phyloP scores from a whole-genome alignment of 1,140 invertebrate genomes.

The Trissolcus basalis region DNA sequence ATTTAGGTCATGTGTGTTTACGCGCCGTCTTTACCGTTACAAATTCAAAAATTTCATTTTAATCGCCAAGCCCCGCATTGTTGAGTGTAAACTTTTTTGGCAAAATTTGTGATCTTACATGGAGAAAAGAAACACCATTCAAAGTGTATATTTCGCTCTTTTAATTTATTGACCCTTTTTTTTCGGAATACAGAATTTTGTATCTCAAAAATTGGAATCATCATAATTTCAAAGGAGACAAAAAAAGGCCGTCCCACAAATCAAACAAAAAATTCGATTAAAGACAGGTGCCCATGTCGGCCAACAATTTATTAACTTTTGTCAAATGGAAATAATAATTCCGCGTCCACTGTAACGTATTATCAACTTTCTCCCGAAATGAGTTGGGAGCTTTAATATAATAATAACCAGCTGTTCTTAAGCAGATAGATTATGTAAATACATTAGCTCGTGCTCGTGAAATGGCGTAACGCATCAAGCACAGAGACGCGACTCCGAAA shows the following conservation, averaged over 20 bases:
- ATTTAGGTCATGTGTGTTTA: not conserved
- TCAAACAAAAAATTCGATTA: constrained; percentile 1
- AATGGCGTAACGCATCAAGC: constrained; percentile 18
- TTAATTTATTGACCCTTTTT: no score
- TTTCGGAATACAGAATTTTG: no score
- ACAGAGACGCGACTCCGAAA: not conserved
- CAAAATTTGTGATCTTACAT: no score
- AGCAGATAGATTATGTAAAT: constrained; percentile 47
- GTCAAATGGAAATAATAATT: constrained; percentile 31
- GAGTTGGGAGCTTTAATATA: constrained; percentile 17
- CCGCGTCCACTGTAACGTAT: constrained; percentile 28
- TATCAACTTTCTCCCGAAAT: constrained; percentile 33
- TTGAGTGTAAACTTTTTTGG: no score
- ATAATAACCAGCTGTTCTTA: constrained; percentile 44
- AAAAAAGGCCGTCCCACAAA: not conserved
- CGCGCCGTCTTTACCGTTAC: no score
- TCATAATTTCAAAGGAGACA: not conserved
- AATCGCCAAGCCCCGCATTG: no score
- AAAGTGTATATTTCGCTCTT: no score
- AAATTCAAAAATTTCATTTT: no score
- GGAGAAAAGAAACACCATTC: no score
- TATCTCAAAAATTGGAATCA: no score
- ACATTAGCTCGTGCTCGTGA: constrained; percentile 5
- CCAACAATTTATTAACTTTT: constrained; percentile 17
- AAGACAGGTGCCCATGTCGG: constrained; percentile 22